Base-by-base conservation (phyloP, 2,113 vertebrate genomes). In the Daubentonia madagascariensis region DNA sequence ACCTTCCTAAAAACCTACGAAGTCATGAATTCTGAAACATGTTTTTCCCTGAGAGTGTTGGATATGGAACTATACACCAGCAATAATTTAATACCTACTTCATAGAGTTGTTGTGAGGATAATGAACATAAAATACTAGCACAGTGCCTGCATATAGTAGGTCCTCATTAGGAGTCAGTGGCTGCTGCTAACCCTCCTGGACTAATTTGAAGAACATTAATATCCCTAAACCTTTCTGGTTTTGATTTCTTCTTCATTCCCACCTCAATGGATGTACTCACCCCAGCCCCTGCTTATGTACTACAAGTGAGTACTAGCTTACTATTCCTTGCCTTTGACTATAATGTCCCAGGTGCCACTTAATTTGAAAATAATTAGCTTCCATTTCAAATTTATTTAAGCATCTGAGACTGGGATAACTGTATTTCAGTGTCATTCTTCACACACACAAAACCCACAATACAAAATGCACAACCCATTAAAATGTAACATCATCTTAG, bases 341-440 rank as follows among this genome's bases (percentile, higher is more conserved):
- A 3, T 83, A 89, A 92, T 28, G 80, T 43, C 35, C 28, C 68
- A 97, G 45, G 40, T 35, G 35, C 48, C 72, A 76, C 63, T 79
- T 93, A 43, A 79, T n/a, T 73, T 81, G 50, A 96, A 92, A 94
- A 85, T 57, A 48, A 95, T 54, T 35, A 89, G 11, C 35, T 92
- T 50, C n/a, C 1, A 94, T 16, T 48, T 72, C 35, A 81, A 85
- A 14, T 28, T 91, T 81, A 85, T 40, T 68, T 59, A 40, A 75
- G 32, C 80, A 84, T 37, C 48, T 59, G 20, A 81, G 57, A 72
- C 1, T 75, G 50, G 35, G 14, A 80, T 45, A 93, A 91, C 25
- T 43, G 12, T 54, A 78, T 70, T 70, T 32, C 23, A 94, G 20
- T 28, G 8, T 75, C 25, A 78, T 80, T 81, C 57, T 86, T 68